Conservation (phyloP, 2,113 vertebrate species). For the Gavialis gangeticus region DNA sequence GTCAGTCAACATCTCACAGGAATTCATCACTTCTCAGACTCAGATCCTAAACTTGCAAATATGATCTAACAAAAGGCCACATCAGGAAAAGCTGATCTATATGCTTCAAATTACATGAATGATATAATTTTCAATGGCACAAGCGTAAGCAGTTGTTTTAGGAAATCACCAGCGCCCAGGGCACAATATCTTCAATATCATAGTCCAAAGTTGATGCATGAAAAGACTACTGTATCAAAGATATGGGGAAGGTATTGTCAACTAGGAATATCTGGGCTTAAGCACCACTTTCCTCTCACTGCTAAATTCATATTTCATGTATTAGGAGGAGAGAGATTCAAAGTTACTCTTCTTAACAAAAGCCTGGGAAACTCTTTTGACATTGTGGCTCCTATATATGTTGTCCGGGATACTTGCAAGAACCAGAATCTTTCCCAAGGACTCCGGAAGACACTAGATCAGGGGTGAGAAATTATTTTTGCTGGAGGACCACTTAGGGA, state of each 20-base stretch:
- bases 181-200: not conserved
- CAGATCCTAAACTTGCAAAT: not conserved
- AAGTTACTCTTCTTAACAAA: not conserved
- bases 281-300: not conserved
- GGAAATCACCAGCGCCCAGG: conserved; percentile 31
- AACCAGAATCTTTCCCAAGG: not conserved
- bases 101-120: not conserved
- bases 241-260: not conserved
- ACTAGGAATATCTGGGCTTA: not conserved
- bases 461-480: too few relatives aligned
- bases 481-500: too few relatives aligned
- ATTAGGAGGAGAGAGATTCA: not conserved
- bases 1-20: not conserved
- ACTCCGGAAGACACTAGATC: too few relatives aligned
- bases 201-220: not conserved
- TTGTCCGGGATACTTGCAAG: not conserved
- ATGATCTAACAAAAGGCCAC: fast-evolving
- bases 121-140: not conserved
- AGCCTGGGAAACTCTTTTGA: not conserved
- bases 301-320: not conserved
- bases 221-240: conserved; percentile 40
- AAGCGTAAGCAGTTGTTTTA: not conserved
- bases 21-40: not conserved
- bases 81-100: not conserved
- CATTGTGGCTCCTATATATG: not conserved